Conservation (phyloP, 2,113 vertebrate species). For the Hyla sarda region DNA sequence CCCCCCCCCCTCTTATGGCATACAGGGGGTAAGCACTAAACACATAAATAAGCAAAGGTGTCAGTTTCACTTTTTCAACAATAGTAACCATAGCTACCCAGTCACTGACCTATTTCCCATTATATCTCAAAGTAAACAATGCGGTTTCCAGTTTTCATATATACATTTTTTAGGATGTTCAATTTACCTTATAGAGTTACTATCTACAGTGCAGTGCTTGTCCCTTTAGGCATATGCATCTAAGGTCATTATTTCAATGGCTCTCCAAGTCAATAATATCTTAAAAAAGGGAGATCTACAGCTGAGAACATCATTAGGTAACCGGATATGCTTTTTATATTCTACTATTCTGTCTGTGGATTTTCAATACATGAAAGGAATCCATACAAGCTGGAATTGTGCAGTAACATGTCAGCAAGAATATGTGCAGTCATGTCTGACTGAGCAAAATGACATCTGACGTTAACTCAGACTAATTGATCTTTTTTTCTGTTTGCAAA, state of each 20-base stretch:
- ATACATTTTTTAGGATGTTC: conserved; percentile 43
- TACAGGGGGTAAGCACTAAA: conserved; percentile 61
- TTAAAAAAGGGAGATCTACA: neutral
- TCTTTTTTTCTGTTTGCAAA: conserved; percentile 15
- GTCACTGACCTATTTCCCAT: conserved; percentile 74
- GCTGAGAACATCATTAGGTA: conserved; percentile 35
- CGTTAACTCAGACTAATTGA: conserved; percentile 38
- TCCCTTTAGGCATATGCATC: neutral
- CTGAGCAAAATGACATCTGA: neutral
- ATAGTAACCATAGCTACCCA: conserved; percentile 77
- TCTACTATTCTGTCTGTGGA: neutral
- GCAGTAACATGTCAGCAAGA: neutral
- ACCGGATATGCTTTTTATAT: conserved; percentile 42
- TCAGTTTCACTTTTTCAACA: conserved; percentile 72
- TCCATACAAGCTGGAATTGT: neutral
- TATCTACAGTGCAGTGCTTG: neutral
- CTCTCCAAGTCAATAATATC: conserved; percentile 34
- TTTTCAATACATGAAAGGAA: conserved; percentile 36
- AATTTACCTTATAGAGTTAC: conserved; percentile 57
- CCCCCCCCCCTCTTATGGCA: conserved; percentile 58
- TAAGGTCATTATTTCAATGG: conserved; percentile 40
- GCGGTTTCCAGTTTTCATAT: conserved; percentile 63
- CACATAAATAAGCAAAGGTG: conserved; percentile 66
- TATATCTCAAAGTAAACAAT: conserved; percentile 67
- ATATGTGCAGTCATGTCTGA: conserved; percentile 20